Conservation (phyloP, 2,797 vertebrate genomes). For the Sebastes iracundus region DNA sequence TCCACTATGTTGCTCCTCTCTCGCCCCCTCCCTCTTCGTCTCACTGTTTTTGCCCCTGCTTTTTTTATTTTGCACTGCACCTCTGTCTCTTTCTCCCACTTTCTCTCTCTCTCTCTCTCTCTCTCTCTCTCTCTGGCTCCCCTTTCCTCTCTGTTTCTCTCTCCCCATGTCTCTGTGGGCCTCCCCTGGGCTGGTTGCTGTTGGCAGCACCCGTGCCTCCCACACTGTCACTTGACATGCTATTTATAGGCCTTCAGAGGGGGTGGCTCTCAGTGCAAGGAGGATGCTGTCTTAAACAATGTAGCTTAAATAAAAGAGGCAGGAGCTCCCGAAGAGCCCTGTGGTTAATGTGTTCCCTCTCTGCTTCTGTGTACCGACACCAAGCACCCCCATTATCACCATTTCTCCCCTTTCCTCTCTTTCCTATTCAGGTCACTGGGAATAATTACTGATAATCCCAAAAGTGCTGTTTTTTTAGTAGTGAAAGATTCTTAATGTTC, state of each 20-base stretch:
- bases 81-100: conserved; percentile 38
- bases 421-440: background rate
- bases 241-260: conserved; percentile 86
- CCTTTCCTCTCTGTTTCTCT: conserved; percentile 46
- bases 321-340: conserved; percentile 68
- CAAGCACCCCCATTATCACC: conserved; percentile 19
- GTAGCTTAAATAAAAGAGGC: conserved; percentile 80
- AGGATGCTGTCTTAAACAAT: conserved; percentile 84
- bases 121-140: conserved; percentile 38
- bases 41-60: conserved; percentile 44
- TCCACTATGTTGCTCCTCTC: conserved; percentile 61
- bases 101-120: background rate
- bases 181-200: conserved; percentile 83
- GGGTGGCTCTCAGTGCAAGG: conserved; percentile 82
- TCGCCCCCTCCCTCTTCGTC: conserved; percentile 50
- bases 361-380: conserved; percentile 41
- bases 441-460: background rate
- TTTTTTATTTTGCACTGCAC: background rate
- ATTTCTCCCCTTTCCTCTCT: background rate
- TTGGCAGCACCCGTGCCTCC: conserved; percentile 82
- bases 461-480: background rate
- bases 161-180: conserved; percentile 75
- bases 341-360: conserved; percentile 61
- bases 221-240: conserved; percentile 84
- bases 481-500: background rate